phyloP scores from a whole-genome alignment of 2,113 vertebrate genomes.

The Scortum barcoo region DNA sequence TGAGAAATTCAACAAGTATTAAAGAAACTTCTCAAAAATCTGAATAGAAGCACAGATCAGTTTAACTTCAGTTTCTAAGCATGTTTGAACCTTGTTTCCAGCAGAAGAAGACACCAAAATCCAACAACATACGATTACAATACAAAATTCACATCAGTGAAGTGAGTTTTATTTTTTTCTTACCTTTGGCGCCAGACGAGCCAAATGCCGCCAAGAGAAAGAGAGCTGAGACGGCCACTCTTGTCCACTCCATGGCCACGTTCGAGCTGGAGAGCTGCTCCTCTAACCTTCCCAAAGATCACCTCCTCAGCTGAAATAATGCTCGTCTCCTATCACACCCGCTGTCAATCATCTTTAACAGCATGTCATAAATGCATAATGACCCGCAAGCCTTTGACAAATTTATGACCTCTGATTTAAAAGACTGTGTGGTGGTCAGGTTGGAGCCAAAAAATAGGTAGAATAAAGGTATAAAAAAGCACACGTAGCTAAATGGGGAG shows the following conservation, averaged over 20 bases:
- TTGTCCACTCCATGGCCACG: constrained; percentile 50
- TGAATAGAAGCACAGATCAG: not conserved
- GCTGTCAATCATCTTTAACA: constrained; percentile 34
- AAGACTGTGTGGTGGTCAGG: not conserved
- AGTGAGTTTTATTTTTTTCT: not conserved
- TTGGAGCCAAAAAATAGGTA: not conserved
- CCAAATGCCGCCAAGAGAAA: constrained; percentile 52
- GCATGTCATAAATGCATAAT: constrained; percentile 57
- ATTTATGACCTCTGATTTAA: not conserved
- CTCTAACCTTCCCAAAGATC: not conserved
- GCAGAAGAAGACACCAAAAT: not conserved
- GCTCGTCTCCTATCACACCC: not conserved
- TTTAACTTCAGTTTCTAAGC: not conserved
- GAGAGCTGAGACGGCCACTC: not conserved
- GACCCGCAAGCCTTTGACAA: not conserved
- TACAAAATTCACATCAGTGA: not conserved
- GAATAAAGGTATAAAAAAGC: not conserved
- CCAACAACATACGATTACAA: not conserved
- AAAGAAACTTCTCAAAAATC: too few species aligned
- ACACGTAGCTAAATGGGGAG: not conserved
- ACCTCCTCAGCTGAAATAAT: not conserved
- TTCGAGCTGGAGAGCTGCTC: not conserved
- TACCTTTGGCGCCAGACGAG: constrained; percentile 63
- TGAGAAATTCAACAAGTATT: not conserved
- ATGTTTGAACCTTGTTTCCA: not conserved